A percentile compares a stretch with the other conserved stretches of the same genome.
These are phyloP conservation scores for Saxidomus purpurata DNA, from an alignment of 1,140 invertebrate genomes.

Conservation along the genomic window DNA sequence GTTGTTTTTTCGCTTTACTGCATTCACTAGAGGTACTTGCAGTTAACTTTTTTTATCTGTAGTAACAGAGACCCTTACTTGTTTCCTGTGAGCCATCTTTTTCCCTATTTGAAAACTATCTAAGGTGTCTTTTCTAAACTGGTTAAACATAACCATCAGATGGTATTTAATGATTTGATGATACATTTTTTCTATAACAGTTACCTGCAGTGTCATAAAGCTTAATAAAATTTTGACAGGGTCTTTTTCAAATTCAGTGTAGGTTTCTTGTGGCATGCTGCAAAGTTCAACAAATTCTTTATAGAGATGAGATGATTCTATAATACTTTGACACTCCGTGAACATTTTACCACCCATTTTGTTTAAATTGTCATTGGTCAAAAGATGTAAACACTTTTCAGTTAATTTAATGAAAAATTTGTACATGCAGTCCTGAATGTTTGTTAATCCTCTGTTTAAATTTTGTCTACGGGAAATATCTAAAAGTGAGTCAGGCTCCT, in stretches of 20 bases:
- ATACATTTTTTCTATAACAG: neutral
- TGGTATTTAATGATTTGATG: slow-evolving; percentile 5
- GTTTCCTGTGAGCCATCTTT: slow-evolving; percentile 41
- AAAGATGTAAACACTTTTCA: neutral
- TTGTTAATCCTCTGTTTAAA: slow-evolving; percentile 36
- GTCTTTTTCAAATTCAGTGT: neutral
- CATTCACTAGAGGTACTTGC: neutral
- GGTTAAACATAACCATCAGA: slow-evolving; percentile 46
- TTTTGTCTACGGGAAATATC: slow-evolving; percentile 39
- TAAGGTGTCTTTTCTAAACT: slow-evolving; percentile 39
- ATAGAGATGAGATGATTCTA: slow-evolving; percentile 1
- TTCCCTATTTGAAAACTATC: slow-evolving; percentile 19
- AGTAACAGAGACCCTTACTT: slow-evolving; percentile 15
- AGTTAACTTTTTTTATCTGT: neutral
- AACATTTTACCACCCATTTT: neutral
- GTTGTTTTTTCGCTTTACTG: neutral
- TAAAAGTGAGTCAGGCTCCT: slow-evolving; percentile 25
- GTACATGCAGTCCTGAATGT: slow-evolving; percentile 6
- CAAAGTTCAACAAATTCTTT: neutral
- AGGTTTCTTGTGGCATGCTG: neutral
- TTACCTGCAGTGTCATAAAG: neutral
- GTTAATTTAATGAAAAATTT: slow-evolving; percentile 20
- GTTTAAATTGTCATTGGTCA: neutral
- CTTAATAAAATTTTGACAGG: neutral
- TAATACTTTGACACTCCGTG: neutral